Base-by-base conservation (phyloP, 37 sponge, comb jelly and placozoan genomes). In the Theonella swinhoei region DNA sequence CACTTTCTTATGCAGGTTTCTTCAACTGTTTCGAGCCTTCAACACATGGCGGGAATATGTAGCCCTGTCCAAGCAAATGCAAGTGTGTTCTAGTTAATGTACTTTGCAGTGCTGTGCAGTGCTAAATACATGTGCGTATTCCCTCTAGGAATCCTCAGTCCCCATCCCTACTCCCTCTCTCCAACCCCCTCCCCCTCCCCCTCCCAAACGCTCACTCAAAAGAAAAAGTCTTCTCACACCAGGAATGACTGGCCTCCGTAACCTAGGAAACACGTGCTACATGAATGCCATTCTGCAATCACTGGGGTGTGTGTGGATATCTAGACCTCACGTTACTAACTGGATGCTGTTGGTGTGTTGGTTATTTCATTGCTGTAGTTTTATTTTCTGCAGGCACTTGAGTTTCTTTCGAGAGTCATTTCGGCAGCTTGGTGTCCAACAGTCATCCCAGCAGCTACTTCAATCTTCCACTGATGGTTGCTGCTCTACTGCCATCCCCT, bases 211-310 rank as follows among this genome's bases (percentile, higher is more conserved):
- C 20, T 37, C 38, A 22, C 9, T 32, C 9, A 67, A 32, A 28
- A 76, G 77, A 43, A 67, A 43, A 29, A 59, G 54, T 20, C 69
- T 65, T 1, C 62, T 92, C 14, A 81, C 78, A 0, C 86, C 89
- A 24, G 93, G 93, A 8, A 88, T 92, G 85, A 92, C 89, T 33
- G 94, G 94, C 0, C 62, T 93, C 14, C 79, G 91, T 72, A 93
- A 93, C 77, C 94, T 93, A 39, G 94, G 94, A 32, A 93, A 93
- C 77, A 93, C 94, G 1, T 93, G 94, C 63, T 93, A 93, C 83
- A 90, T 93, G 91, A 93, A 93, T 66, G 83, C 94, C 14, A 83
- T 86, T 0, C 72, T 93, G 11, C 94, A 93, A 31, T 81, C 94
- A 39, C 80, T 93, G 22, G 86, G 91, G 94, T 93, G 71, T 28